A percentile compares a stretch with the other conserved stretches of the same genome.
Evolutionary conservation across 37 sponge, comb jelly and placozoan species (phyloP).

Genomic region (Beroe forskalii): DNA sequence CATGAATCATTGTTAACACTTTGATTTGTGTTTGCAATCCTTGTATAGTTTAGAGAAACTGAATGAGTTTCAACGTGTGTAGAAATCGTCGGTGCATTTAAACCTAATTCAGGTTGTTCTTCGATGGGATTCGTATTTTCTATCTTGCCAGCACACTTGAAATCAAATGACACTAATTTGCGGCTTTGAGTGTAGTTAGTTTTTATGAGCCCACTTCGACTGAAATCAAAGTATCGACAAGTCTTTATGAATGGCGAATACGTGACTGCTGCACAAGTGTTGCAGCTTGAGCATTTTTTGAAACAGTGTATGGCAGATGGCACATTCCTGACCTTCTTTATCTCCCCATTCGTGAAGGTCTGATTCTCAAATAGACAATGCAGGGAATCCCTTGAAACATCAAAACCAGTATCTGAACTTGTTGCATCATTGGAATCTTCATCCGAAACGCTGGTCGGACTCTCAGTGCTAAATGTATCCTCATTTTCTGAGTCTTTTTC

Average conservation of each 20-base stretch:
- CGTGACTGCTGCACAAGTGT: background rate
- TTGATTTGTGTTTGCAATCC: background rate
- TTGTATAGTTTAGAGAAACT: background rate
- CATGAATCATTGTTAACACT: background rate
- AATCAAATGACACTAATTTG: background rate
- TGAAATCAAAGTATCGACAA: background rate
- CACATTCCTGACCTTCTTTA: background rate
- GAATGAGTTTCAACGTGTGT: too few relatives aligned
- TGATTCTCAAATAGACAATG: background rate
- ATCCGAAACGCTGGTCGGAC: background rate
- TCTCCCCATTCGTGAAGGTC: background rate
- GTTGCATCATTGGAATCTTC: background rate
- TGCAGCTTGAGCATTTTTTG: background rate
- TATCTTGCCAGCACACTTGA: background rate
- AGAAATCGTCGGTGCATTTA: too few relatives aligned
- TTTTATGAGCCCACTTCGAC: background rate
- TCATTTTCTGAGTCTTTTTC: background rate
- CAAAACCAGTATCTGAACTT: background rate
- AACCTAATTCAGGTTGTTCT: background rate
- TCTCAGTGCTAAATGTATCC: background rate
- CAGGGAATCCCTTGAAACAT: background rate
- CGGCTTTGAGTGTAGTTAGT: background rate
- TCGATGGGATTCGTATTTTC: background rate
- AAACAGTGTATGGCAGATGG: background rate
- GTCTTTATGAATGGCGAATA: background rate